A percentile compares a stretch with the other conserved stretches of the same genome.
These are phyloP conservation scores for Aleiodes sp. DNA, from an alignment of 1,140 invertebrate genomes.

Conservation along the genomic window DNA sequence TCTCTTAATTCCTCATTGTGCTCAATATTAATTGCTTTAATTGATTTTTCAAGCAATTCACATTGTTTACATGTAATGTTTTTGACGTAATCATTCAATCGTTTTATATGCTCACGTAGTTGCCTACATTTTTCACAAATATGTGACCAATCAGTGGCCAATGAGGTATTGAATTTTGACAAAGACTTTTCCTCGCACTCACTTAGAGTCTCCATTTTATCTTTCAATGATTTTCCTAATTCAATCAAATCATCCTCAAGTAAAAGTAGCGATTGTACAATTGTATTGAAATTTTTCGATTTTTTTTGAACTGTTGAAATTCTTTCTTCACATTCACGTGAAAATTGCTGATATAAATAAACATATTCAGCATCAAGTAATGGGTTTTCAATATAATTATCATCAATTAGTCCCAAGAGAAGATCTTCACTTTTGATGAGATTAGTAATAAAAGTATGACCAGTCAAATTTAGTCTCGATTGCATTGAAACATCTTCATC, in stretches of 20 bases:
- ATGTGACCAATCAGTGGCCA: constrained; percentile 47
- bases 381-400: constrained; percentile 60
- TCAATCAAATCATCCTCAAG: constrained; percentile 52
- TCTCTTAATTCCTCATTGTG: constrained; percentile 57
- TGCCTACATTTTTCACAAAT: constrained; percentile 55
- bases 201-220: constrained; percentile 36
- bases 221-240: constrained; percentile 44
- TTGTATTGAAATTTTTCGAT: constrained; percentile 46
- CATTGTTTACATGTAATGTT: constrained; percentile 70
- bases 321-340: constrained; percentile 69
- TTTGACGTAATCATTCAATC: constrained; percentile 67
- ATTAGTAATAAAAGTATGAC: no score
- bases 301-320: no score
- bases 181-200: constrained; percentile 22
- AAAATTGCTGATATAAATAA: constrained; percentile 71
- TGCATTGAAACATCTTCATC: not conserved
- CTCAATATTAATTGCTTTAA: constrained; percentile 53
- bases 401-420: constrained; percentile 49
- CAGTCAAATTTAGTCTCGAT: constrained; percentile 26
- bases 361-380: constrained; percentile 70
- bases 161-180: not conserved
- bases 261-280: constrained; percentile 45
- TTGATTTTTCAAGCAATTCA: constrained; percentile 66
- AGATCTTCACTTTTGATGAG: constrained; percentile 53
- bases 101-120: constrained; percentile 65